These are phyloP conservation scores for Phrynosoma platyrhinos DNA, from an alignment of 2,113 vertebrate species.

Conservation along the genomic window DNA sequence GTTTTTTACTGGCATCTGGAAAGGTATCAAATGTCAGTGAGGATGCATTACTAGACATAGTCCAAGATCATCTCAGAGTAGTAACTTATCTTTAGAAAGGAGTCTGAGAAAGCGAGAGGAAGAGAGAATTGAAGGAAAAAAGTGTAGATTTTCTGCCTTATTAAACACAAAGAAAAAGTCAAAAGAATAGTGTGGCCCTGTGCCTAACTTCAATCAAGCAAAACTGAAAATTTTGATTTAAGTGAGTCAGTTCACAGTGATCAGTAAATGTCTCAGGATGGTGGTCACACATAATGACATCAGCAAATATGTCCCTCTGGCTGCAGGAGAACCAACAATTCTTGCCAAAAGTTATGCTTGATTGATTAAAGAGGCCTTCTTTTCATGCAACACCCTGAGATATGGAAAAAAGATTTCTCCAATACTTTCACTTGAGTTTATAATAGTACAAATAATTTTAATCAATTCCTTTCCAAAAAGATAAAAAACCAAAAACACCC, in stretches of 20 bases:
- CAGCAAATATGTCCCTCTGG: background rate
- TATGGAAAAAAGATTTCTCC: background rate
- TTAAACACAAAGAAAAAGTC: background rate
- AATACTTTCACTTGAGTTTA: background rate
- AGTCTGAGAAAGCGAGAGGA: background rate
- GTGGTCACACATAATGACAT: background rate
- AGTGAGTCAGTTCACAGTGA: background rate
- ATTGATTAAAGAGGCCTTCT: background rate
- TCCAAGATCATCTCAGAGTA: background rate
- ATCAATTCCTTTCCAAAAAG: background rate
- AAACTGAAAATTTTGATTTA: background rate
- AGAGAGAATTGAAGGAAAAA: background rate
- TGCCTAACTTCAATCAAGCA: background rate
- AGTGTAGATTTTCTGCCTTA: background rate
- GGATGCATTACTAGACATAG: conserved; percentile 12
- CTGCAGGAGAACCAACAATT: background rate
- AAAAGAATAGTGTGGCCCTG: background rate
- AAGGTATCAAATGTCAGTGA: conserved; percentile 16
- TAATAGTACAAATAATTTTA: background rate
- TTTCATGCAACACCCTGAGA: background rate
- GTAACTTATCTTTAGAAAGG: background rate
- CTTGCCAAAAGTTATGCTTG: background rate
- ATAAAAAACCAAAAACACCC: too few species aligned
- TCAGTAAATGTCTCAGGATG: background rate
- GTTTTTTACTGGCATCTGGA: conserved; percentile 2